A percentile compares a stretch with the other conserved stretches of the same genome.
Conservation (phyloP, 2,888 invertebrate genomes). For the Sinhomidia bicolor region DNA sequence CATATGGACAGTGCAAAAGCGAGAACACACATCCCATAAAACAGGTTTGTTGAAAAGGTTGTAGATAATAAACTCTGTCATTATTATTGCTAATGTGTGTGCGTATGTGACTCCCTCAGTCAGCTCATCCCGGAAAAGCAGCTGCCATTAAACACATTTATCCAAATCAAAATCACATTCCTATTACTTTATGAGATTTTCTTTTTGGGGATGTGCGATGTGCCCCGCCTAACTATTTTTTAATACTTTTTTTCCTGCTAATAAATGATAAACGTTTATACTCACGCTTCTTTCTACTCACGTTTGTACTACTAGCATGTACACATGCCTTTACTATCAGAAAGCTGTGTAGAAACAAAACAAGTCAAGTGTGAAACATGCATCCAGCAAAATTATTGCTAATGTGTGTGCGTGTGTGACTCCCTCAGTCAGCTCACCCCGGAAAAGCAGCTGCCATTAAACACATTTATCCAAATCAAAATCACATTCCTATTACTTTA, state of each 20-base stretch:
- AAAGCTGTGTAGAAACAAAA: background rate
- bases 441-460: background rate
- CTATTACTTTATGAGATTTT: background rate
- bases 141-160: background rate
- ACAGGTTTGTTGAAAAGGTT: background rate
- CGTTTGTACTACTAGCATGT: too few relatives aligned
- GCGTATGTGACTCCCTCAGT: background rate
- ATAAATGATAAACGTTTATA: background rate
- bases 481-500: background rate
- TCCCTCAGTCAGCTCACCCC: background rate
- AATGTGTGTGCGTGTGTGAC: too few relatives aligned
- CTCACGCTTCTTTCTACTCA: too few relatives aligned
- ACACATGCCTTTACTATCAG: too few relatives aligned
- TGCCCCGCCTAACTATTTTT: background rate
- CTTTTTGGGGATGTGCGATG: background rate
- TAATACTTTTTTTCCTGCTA: background rate
- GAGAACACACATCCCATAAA: too few relatives aligned
- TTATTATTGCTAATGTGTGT: too few relatives aligned
- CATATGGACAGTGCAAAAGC: too few relatives aligned
- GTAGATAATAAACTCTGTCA: too few relatives aligned
- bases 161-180: constrained; percentile 22
- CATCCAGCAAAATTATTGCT: background rate
- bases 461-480: constrained; percentile 13
- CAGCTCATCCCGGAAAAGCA: background rate
- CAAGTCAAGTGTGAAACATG: background rate